Evolutionary conservation across 92 coral and sea anemone genomes (phyloP).

Genomic region (Bergia sp.): DNA sequence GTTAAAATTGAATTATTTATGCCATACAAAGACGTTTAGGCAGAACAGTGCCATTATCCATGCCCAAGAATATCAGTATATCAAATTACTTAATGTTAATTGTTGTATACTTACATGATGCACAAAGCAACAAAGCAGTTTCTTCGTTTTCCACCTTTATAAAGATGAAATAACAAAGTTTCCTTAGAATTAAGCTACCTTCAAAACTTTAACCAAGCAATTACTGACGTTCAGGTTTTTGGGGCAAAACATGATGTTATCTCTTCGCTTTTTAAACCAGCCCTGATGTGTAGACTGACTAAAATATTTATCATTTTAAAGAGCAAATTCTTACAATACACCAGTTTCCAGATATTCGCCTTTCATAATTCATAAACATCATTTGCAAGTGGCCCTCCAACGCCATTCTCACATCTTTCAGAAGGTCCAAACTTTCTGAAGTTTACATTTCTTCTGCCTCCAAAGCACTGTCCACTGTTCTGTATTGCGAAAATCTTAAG

Average conservation of each 20-base stretch:
- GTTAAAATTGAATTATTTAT: too few relatives aligned
- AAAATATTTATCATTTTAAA: background rate
- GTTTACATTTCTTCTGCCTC: slow-evolving; percentile 58
- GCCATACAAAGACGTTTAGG: background rate
- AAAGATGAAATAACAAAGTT: background rate
- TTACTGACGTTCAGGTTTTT: background rate
- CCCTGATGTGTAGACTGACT: background rate
- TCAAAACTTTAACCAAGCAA: background rate
- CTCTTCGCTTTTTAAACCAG: too few relatives aligned
- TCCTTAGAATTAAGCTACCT: background rate
- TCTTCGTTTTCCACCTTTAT: too few relatives aligned
- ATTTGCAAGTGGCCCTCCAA: slow-evolving; percentile 89
- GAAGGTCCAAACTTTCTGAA: slow-evolving; percentile 90
- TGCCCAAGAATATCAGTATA: too few relatives aligned
- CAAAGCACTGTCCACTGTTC: slow-evolving; percentile 98
- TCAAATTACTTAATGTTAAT: too few relatives aligned
- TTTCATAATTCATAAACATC: slow-evolving; percentile 81
- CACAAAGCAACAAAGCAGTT: background rate
- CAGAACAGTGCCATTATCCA: background rate
- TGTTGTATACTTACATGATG: background rate
- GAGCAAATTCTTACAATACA: background rate
- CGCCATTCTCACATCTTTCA: slow-evolving; percentile 79
- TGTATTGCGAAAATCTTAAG: slow-evolving; percentile 88
- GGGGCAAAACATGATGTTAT: background rate
- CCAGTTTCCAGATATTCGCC: background rate